Evolutionary conservation across 2,888 invertebrate genomes (phyloP).

Genomic region (Torymus auratus): DNA sequence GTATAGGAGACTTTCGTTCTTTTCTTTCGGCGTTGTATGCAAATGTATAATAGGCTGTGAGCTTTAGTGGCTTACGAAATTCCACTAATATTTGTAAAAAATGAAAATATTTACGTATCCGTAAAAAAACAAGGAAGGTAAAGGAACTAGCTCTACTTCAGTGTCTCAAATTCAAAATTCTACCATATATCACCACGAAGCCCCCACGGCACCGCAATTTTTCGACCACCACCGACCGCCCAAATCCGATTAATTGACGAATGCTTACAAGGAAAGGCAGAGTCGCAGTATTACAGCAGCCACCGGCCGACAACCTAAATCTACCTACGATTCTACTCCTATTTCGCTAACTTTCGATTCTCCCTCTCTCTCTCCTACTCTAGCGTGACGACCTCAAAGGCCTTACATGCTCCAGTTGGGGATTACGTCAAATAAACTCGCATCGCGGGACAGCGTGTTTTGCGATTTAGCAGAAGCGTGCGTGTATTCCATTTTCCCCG

Average conservation of each 20-base stretch:
- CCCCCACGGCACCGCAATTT: neutral
- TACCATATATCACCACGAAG: neutral
- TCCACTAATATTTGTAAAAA: too few relatives aligned
- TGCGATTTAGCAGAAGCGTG: slow-evolving; percentile 27
- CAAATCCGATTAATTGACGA: slow-evolving; percentile 52
- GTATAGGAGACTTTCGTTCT: too few relatives aligned
- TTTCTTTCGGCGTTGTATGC: too few relatives aligned
- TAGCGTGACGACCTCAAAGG: slow-evolving; percentile 46
- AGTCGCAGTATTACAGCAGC: too few relatives aligned
- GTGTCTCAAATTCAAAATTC: too few relatives aligned
- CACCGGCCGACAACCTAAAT: neutral
- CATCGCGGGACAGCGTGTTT: slow-evolving; percentile 16
- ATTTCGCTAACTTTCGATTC: slow-evolving; percentile 52
- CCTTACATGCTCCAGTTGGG: slow-evolving; percentile 41
- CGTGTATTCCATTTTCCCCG: slow-evolving; percentile 17
- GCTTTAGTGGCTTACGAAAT: too few relatives aligned
- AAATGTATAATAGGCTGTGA: too few relatives aligned
- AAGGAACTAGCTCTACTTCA: too few relatives aligned
- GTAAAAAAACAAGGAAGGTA: too few relatives aligned
- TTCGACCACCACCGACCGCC: neutral
- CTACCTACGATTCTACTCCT: slow-evolving; percentile 45
- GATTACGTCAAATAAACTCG: slow-evolving; percentile 56
- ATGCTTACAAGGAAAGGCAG: slow-evolving; percentile 35
- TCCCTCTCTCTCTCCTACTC: slow-evolving; percentile 1
- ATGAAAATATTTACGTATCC: too few relatives aligned